phyloP scores from a whole-genome alignment of 2,888 invertebrate genomes.

The Caenorhabditis angaria region DNA sequence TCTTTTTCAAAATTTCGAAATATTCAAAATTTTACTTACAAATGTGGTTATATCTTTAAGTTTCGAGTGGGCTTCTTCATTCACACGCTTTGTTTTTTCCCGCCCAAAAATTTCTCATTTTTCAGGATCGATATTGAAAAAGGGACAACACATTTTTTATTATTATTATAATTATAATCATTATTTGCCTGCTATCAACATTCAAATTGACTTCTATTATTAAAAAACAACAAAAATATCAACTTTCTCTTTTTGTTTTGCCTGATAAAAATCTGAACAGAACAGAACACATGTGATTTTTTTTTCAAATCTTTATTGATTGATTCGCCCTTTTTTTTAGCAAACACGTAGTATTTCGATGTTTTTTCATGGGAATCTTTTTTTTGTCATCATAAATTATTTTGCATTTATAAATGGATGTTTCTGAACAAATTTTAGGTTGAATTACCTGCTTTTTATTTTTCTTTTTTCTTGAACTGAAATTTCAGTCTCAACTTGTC shows the following conservation, averaged over 20 bases:
- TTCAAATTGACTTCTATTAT: neutral
- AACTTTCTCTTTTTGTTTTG: neutral
- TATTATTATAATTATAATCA: slow-evolving; percentile 9
- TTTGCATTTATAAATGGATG: neutral
- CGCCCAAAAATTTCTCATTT: neutral
- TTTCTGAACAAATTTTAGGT: neutral
- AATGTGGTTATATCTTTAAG: too few species aligned
- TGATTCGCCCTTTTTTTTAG: slow-evolving; percentile 9
- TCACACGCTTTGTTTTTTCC: neutral
- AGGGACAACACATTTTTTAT: slow-evolving; percentile 12
- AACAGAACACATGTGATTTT: slow-evolving; percentile 9
- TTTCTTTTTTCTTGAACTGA: slow-evolving; percentile 1
- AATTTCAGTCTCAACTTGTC: neutral
- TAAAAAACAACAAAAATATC: neutral
- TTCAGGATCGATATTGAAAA: slow-evolving; percentile 20
- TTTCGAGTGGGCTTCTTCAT: too few species aligned
- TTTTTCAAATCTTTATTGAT: neutral
- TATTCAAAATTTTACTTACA: too few species aligned
- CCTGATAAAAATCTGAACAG: neutral
- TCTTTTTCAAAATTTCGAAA: too few species aligned
- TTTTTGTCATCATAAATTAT: slow-evolving; percentile 2
- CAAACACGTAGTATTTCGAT: slow-evolving; percentile 2
- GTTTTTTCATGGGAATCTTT: too few species aligned
- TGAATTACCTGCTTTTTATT: neutral
- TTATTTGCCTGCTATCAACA: slow-evolving; percentile 8